Conservation (phyloP, 2,888 invertebrate species). For the Willowsia nigromaculata region DNA sequence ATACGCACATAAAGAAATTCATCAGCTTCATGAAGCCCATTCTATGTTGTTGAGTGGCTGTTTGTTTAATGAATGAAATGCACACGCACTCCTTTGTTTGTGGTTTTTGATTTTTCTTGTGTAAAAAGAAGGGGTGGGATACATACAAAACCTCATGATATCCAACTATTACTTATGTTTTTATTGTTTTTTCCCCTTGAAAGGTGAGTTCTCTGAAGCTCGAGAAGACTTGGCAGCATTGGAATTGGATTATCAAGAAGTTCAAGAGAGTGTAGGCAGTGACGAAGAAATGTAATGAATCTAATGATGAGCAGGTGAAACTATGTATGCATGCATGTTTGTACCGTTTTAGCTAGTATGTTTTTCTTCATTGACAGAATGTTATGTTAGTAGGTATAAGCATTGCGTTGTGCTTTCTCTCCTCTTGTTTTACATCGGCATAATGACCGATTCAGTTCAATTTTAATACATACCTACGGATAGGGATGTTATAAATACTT, state of each 20-base stretch:
- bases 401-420: too few species aligned
- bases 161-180: neutral
- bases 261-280: slow-evolving; percentile 75
- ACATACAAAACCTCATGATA: too few species aligned
- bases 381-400: too few species aligned
- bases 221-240: slow-evolving; percentile 75
- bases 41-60: neutral
- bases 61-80: neutral
- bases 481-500: too few species aligned
- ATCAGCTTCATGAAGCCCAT: neutral
- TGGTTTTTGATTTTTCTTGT: neutral
- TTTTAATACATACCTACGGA: too few species aligned
- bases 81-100: neutral
- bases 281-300: slow-evolving; percentile 73
- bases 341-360: neutral
- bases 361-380: too few species aligned
- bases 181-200: neutral
- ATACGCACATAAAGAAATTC: neutral
- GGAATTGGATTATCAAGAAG: slow-evolving; percentile 74
- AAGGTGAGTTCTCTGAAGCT: slow-evolving; percentile 77
- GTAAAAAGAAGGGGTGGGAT: neutral
- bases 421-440: too few species aligned
- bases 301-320: neutral
- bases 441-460: too few species aligned
- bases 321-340: neutral